Evolutionary conservation across 2,888 invertebrate genomes (phyloP).

Genomic region (Siphlonurus alternatus): DNA sequence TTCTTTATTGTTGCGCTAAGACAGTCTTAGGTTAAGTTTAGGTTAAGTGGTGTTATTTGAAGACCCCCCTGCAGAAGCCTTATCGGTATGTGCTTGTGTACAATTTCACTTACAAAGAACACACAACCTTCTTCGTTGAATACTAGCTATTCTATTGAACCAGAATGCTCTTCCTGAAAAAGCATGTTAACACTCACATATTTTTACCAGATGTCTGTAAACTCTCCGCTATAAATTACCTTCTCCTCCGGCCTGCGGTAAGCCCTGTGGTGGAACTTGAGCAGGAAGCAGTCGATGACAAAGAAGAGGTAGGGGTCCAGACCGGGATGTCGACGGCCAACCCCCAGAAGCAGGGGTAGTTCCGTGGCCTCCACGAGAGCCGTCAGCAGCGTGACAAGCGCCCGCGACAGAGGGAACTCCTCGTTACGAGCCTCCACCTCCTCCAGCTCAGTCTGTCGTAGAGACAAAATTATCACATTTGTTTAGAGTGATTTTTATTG

Average conservation of each 20-base stretch:
- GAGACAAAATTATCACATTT: slow-evolving; percentile 13
- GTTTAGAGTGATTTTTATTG: background rate
- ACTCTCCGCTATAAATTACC: too few relatives aligned
- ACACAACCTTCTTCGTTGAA: too few relatives aligned
- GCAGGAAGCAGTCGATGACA: slow-evolving; percentile 56
- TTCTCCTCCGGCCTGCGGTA: slow-evolving; percentile 68
- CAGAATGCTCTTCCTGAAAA: too few relatives aligned
- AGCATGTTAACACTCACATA: too few relatives aligned
- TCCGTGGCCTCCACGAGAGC: slow-evolving; percentile 39
- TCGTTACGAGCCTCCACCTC: slow-evolving; percentile 85
- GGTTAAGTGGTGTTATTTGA: too few relatives aligned
- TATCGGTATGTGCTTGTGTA: too few relatives aligned
- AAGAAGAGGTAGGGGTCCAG: slow-evolving; percentile 81
- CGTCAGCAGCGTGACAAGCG: slow-evolving; percentile 58
- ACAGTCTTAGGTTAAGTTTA: too few relatives aligned
- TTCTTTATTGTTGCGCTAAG: too few relatives aligned
- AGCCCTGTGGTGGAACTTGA: slow-evolving; percentile 60
- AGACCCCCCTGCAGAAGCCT: too few relatives aligned
- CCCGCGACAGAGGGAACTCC: slow-evolving; percentile 73
- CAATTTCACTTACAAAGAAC: too few relatives aligned
- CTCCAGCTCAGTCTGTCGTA: slow-evolving; percentile 64
- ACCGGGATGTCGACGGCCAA: slow-evolving; percentile 64
- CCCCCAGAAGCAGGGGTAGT: slow-evolving; percentile 56
- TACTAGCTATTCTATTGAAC: too few relatives aligned
- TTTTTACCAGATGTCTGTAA: too few relatives aligned